Evolutionary conservation across 2,113 vertebrate genomes (phyloP), one percentile per base, ranked within the genome.

Genomic region (Dromiciops gliroides): DNA sequence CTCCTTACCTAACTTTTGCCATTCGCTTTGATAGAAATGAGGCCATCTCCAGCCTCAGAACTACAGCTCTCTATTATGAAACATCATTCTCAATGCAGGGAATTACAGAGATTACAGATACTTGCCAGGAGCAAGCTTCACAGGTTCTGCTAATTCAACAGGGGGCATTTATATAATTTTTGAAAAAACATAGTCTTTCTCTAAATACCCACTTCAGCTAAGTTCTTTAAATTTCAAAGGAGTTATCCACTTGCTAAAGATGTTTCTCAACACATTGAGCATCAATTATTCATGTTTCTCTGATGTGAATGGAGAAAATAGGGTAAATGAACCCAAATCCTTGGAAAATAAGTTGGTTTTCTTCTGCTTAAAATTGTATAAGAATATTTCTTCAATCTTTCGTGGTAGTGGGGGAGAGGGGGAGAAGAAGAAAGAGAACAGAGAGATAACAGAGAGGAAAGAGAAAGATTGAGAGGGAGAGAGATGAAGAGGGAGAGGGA

Each of bases 261-360:
- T 83, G 67, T 83, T 44, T 83, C n/a, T 44, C 37, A 83, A 22
- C n/a, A 8, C 5, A 83, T 8, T 83, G 7, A 83, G 37, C 16
- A 83, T 83, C n/a, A 44, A 83, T 83, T 83, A 23, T 44, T 83
- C 19, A 83, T 83, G 16, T 44, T 83, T 83, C 53, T 96, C 31
- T 91, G n/a, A 95, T 56, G n/a, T 90, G 23, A 89, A 89, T 90
- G 67, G 91, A 91, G 51, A 19, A 89, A 26, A 31, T 89, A 52
- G 0, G 19, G 6, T 60, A 48, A 83, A 75, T 92, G 90, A 50
- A 92, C 23, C 53, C 37, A 60, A 52, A 37, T 44, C 67, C 67
- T 95, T 48, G 94, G 51, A 90, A 90, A 50, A 31, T 8, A 91
- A 83, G 56, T 83, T 95, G 51, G 16, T 95, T 96, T 92, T 50